phyloP scores from a whole-genome alignment of 2,888 invertebrate genomes.

The Andrena hattorfiana region DNA sequence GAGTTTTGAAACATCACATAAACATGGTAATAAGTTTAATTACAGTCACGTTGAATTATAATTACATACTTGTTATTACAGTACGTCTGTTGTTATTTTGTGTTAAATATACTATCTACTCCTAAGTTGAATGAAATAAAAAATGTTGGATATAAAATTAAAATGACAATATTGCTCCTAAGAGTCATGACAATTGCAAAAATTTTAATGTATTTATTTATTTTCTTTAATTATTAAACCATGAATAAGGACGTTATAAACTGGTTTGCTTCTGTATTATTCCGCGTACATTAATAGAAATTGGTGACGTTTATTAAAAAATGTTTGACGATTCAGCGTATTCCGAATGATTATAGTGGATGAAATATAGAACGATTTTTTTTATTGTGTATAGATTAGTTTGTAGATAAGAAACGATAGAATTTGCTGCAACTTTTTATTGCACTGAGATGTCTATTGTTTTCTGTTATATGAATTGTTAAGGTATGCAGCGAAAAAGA shows the following conservation, averaged over 20 bases:
- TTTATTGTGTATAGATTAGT: slow-evolving; percentile 12
- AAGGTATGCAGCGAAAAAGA: too few species aligned
- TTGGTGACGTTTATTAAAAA: background rate
- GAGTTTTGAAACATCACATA: background rate
- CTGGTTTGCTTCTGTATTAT: too few species aligned
- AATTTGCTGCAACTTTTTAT: background rate
- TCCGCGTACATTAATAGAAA: too few species aligned
- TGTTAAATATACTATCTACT: background rate
- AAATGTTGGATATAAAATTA: background rate
- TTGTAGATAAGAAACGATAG: slow-evolving; percentile 23
- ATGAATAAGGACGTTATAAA: too few species aligned
- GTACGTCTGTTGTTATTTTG: background rate
- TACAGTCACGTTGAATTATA: background rate
- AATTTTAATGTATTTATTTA: too few species aligned
- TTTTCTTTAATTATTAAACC: background rate
- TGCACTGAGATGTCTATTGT: slow-evolving; percentile 5
- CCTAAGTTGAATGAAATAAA: background rate
- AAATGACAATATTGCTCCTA: too few species aligned
- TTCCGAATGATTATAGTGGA: slow-evolving; percentile 43
- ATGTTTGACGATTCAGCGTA: slow-evolving; percentile 23
- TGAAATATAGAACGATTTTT: background rate
- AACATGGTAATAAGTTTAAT: background rate
- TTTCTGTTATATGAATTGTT: background rate
- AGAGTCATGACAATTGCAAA: too few species aligned
- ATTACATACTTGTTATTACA: background rate